Evolutionary conservation across 2,888 invertebrate genomes (phyloP), one percentile per base, ranked within the genome.

Genomic region (Metopia argyrocephala): DNA sequence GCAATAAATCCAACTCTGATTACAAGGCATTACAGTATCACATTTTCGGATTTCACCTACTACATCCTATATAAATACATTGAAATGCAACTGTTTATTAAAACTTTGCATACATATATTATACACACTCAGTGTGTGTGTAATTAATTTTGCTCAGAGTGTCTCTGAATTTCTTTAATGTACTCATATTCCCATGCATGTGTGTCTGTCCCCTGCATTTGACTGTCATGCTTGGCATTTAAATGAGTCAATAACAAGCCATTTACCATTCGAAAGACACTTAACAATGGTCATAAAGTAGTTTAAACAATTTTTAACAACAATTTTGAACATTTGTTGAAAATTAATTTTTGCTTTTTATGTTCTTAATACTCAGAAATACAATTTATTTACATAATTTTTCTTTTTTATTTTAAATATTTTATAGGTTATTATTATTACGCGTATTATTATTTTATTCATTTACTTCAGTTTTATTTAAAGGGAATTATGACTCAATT

Each of bases 261-360:
- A 86, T 87, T 87, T 84, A 83, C 84, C 83, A 86, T 87, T 87
- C 85, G 76, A 84, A 78, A 83, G 88, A 88, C 87, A 87, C 85
- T 85, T 85, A 86, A 87, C 88, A 87, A 86, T 85, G 83, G 82
- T 85, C 83, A 88, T 88, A 88, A 88, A 87, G 83, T 85, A 74
- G 59, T 82, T 82, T 73, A 66, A 69, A 46, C 54, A 66, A 48
- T 48, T 73, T 59, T 71, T 68, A 56, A 78, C 74, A 70, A 62
- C 64, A 76, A 56, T 71, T n/a, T 70, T 65, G 65, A 66, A 81
- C 81, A 78, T 78, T 74, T 66, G 61, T 66, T 81, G 81, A 70
- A 75, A 81, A 74, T 78, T 74, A 74, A 78, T 74, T 78, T n/a
- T 48, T 6, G 4, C 7, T 20, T 18, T 48, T 7, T 20, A 6